Evolutionary conservation across 2,888 invertebrate species (phyloP).

Genomic region (Drosophila aldrichi): DNA sequence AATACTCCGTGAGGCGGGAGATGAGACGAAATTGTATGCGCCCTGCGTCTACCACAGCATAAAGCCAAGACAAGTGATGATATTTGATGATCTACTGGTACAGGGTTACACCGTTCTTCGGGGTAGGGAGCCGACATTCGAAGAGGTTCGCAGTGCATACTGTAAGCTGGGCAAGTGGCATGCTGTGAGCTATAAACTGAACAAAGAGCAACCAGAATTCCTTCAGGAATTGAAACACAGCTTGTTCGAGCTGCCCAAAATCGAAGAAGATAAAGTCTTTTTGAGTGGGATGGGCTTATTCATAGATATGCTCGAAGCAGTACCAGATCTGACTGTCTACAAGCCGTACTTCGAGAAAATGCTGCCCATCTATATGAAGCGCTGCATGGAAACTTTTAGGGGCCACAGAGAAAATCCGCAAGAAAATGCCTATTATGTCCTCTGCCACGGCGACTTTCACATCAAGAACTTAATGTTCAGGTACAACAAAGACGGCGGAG

Average conservation of each 20-base stretch:
- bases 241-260: constrained; percentile 69
- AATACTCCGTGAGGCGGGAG: constrained; percentile 55
- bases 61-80: constrained; percentile 50
- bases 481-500: constrained; percentile 26
- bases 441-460: constrained; percentile 82
- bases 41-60: constrained; percentile 51
- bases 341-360: constrained; percentile 56
- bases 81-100: constrained; percentile 70
- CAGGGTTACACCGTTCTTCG: constrained; percentile 58
- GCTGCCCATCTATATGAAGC: constrained; percentile 17
- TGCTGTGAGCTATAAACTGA: constrained; percentile 82
- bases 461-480: constrained; percentile 77
- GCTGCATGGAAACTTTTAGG: constrained; percentile 9
- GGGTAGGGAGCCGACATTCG: constrained; percentile 65
- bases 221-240: constrained; percentile 72
- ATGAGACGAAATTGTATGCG: constrained; percentile 46
- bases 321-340: constrained; percentile 46
- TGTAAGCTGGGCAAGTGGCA: constrained; percentile 85
- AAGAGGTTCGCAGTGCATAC: constrained; percentile 81
- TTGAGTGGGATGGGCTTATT: constrained; percentile 51
- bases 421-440: constrained; percentile 60
- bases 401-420: constrained; percentile 31
- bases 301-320: constrained; percentile 49
- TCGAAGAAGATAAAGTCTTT: constrained; percentile 44
- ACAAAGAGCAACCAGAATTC: constrained; percentile 71